Conservation (phyloP, 2,888 invertebrate genomes). For the Cephonodes hylas region DNA sequence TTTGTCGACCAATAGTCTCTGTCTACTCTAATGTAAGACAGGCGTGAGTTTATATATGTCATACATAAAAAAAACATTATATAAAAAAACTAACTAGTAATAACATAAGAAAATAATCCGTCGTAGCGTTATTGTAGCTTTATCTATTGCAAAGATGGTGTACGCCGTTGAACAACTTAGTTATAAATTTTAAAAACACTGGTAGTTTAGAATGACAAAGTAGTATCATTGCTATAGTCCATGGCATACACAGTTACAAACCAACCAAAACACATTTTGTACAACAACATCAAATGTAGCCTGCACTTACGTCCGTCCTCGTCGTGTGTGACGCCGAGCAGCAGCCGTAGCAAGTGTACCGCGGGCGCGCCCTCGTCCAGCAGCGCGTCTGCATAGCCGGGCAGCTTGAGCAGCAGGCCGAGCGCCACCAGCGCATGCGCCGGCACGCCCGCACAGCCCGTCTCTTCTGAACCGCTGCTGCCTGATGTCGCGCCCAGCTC, state of each 20-base stretch:
- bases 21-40: too few species aligned
- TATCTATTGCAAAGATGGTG: not conserved
- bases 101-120: too few species aligned
- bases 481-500: slow-evolving; percentile 64
- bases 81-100: too few species aligned
- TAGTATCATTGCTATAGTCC: too few species aligned
- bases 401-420: slow-evolving; percentile 92
- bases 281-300: not conserved
- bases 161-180: too few species aligned
- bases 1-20: too few species aligned
- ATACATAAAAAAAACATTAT: too few species aligned
- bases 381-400: slow-evolving; percentile 94
- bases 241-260: too few species aligned
- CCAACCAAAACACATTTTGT: not conserved
- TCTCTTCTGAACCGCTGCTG: slow-evolving; percentile 57
- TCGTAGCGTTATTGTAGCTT: not conserved
- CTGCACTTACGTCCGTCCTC: slow-evolving; percentile 89
- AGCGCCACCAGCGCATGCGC: slow-evolving; percentile 96
- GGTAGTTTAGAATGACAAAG: too few species aligned
- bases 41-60: too few species aligned
- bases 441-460: slow-evolving; percentile 83
- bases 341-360: slow-evolving; percentile 91
- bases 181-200: too few species aligned
- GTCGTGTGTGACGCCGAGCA: slow-evolving; percentile 94
- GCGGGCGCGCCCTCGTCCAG: slow-evolving; percentile 92